Percentiles rank a stretch among this genome's conserved stretches.
phyloP scores from a whole-genome alignment of 2,888 invertebrate species.

The Limnephilus marmoratus region DNA sequence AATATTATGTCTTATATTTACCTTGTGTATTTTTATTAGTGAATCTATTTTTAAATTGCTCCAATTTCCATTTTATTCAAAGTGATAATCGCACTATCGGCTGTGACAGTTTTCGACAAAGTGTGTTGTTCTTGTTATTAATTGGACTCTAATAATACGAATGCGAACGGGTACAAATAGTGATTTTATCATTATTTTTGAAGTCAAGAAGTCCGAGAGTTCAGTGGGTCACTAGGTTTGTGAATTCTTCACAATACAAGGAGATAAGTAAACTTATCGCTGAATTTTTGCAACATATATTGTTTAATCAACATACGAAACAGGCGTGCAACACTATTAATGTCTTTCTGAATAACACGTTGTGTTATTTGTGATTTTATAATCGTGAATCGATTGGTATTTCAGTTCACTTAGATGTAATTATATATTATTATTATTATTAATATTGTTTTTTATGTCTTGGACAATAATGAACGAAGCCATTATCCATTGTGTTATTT shows the following conservation, averaged over 20 bases:
- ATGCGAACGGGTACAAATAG: not conserved
- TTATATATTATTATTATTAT: too few species aligned
- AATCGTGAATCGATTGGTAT: not conserved
- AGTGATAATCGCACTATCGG: not conserved
- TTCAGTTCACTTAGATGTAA: not conserved
- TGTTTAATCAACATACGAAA: not conserved
- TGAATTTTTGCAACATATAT: slow-evolving; percentile 12
- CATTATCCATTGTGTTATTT: not conserved
- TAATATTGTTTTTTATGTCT: not conserved
- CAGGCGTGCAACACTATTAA: not conserved
- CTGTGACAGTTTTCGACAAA: slow-evolving; percentile 35
- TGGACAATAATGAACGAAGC: not conserved
- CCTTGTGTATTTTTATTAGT: not conserved
- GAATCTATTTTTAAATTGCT: not conserved
- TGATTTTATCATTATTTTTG: slow-evolving; percentile 32
- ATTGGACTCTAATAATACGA: slow-evolving; percentile 15
- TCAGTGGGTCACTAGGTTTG: slow-evolving; percentile 52
- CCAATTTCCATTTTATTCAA: not conserved
- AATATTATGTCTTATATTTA: not conserved
- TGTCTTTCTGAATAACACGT: not conserved
- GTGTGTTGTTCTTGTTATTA: not conserved
- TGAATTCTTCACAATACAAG: slow-evolving; percentile 17
- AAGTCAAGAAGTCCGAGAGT: slow-evolving; percentile 28
- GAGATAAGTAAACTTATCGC: slow-evolving; percentile 20
- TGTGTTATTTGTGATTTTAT: not conserved